Conservation (phyloP, 2,888 invertebrate genomes). For the Synanthedon myopaeformis region DNA sequence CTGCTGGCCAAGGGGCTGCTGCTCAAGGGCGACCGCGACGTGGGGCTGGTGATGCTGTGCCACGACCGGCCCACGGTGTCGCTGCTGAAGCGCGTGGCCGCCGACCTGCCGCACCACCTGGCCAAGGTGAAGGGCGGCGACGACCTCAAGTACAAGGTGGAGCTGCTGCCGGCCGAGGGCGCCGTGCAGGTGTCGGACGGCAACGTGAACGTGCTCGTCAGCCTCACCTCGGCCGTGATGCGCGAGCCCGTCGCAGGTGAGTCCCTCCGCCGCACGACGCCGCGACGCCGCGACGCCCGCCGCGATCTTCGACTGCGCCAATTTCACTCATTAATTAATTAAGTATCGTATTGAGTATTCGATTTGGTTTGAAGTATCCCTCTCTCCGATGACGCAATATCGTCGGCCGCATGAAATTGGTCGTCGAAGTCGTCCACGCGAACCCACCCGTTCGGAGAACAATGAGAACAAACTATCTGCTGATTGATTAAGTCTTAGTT, state of each 20-base stretch:
- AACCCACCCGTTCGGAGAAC: constrained; percentile 19
- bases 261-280: constrained; percentile 3
- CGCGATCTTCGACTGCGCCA: constrained; percentile 35
- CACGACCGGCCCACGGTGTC: constrained; percentile 93
- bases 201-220: constrained; percentile 83
- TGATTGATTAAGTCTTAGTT: neutral
- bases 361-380: no score
- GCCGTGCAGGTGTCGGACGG: constrained; percentile 87
- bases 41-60: constrained; percentile 94
- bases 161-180: constrained; percentile 86
- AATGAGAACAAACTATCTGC: constrained; percentile 67
- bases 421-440: constrained; percentile 42
- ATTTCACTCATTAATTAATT: constrained; percentile 37
- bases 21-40: constrained; percentile 88
- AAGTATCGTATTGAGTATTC: no score
- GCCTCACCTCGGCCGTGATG: constrained; percentile 93
- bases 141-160: constrained; percentile 80
- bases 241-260: constrained; percentile 79
- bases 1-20: constrained; percentile 81
- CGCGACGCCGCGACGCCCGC: no score
- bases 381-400: neutral
- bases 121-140: constrained; percentile 62
- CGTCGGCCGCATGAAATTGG: constrained; percentile 39
- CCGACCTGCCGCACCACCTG: constrained; percentile 85
- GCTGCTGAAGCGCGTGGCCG: constrained; percentile 87